Conservation (phyloP, 2,888 invertebrate genomes). For the Drosophila prolongata region DNA sequence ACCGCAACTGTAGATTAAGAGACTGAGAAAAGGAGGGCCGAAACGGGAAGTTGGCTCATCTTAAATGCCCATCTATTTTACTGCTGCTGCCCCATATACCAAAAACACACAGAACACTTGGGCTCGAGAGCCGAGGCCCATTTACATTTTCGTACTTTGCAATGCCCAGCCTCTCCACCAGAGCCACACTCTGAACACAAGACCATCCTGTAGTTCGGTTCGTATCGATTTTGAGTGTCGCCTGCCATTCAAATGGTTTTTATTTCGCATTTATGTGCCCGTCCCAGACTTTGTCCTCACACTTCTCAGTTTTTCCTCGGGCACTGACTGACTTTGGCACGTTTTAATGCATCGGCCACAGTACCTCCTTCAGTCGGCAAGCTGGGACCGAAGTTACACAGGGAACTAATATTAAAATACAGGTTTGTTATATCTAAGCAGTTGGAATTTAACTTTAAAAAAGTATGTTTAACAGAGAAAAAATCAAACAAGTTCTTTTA, state of each 20-base stretch:
- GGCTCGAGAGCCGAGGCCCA: conserved; percentile 45
- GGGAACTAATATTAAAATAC: not conserved
- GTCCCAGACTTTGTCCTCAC: conserved; percentile 38
- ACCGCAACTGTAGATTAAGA: conserved; percentile 34
- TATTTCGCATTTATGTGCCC: conserved; percentile 76
- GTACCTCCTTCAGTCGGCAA: conserved; percentile 18
- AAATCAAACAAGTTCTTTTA: too few species aligned
- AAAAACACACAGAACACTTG: conserved; percentile 53
- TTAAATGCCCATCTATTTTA: conserved; percentile 74
- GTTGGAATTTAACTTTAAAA: too few species aligned
- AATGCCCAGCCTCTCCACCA: conserved; percentile 9
- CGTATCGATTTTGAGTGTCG: conserved; percentile 81
- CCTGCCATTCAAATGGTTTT: conserved; percentile 78
- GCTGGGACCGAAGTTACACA: not conserved
- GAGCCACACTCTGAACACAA: not conserved
- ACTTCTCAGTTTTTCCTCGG: conserved; percentile 13
- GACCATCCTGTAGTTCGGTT: conserved; percentile 29
- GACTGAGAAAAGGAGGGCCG: conserved; percentile 8
- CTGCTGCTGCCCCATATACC: conserved; percentile 48
- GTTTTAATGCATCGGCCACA: conserved; percentile 70
- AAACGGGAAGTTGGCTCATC: conserved; percentile 52
- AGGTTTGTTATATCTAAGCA: too few species aligned
- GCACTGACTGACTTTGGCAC: conserved; percentile 60
- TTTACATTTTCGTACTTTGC: conserved; percentile 59
- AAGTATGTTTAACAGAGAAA: too few species aligned